Percentiles rank a stretch among this genome's conserved stretches.
These are phyloP conservation scores for Siphamia tubifer DNA, from an alignment of 2,113 vertebrate genomes.

Conservation along the genomic window DNA sequence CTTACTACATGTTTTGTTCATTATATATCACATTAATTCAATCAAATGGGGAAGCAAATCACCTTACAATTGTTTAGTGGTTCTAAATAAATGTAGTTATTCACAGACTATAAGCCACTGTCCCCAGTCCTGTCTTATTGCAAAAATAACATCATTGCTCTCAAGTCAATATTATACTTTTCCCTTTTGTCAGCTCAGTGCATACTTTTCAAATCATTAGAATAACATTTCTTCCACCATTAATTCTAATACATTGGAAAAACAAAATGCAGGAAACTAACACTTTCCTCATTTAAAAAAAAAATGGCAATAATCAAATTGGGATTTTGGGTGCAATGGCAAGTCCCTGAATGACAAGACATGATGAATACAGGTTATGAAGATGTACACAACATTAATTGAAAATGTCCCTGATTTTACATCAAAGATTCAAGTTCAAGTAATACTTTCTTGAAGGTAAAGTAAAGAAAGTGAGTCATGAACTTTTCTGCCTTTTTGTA, in stretches of 20 bases:
- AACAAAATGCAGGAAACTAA: slow-evolving; percentile 37
- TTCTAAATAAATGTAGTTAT: slow-evolving; percentile 78
- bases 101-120: slow-evolving; percentile 66
- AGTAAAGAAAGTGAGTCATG: slow-evolving; percentile 83
- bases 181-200: slow-evolving; percentile 95
- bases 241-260: slow-evolving; percentile 55
- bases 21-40: slow-evolving; percentile 65
- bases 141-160: slow-evolving; percentile 54
- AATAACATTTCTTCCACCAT: slow-evolving; percentile 54
- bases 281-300: slow-evolving; percentile 77
- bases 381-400: slow-evolving; percentile 85
- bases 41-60: slow-evolving; percentile 53
- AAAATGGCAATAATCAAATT: slow-evolving; percentile 79
- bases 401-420: slow-evolving; percentile 97
- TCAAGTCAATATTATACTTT: slow-evolving; percentile 63
- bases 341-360: slow-evolving; percentile 78
- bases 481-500: slow-evolving; percentile 65
- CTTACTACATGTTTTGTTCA: slow-evolving; percentile 41
- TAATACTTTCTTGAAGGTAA: slow-evolving; percentile 90
- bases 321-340: slow-evolving; percentile 80
- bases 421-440: slow-evolving; percentile 87
- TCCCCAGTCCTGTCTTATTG: slow-evolving; percentile 48
- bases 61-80: slow-evolving; percentile 78
- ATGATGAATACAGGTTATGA: slow-evolving; percentile 81
- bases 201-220: slow-evolving; percentile 82